Evolutionary conservation across 2,888 invertebrate genomes (phyloP), one percentile per base, ranked within the genome.

Genomic region (Cheilosia impressa): DNA sequence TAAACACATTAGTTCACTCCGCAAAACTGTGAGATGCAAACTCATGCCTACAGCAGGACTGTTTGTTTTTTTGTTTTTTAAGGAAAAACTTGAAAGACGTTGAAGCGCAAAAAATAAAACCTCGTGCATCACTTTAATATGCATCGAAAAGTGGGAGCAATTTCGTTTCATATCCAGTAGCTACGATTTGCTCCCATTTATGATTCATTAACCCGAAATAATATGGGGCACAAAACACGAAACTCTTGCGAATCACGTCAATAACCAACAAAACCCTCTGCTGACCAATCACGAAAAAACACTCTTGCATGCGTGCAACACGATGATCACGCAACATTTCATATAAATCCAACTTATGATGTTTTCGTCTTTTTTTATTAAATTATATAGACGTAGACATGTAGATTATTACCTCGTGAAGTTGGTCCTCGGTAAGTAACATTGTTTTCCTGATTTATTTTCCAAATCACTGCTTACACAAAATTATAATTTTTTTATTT

Each of bases 361-460:
- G 66, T 60, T 41, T 34, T 13, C 9, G 53, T 69, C 50, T 38
- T 58, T 55, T n/a, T 15, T 31, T 17, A n/a, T 13, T 10, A 19
- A 17, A 55, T 7, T 34, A 55, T 55, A 0, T 15, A 22, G 9
- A 38, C n/a, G 38, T 24, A 17, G 38, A 9, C 10, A 38, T 15
- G 27, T 58, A n/a, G 66, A 66, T 24, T 57, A 77, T 81, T 76
- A 92, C 92, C 92, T 92, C 92, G 87, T 91, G 90, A 87, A 91
- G 90, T 89, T 91, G 91, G 90, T 91, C 91, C 83, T 92, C 92
- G 4, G 91, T 90, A 65, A 92, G 89, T 65, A 92, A 88, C 92
- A 92, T 92, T 75, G 79, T 79, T 38, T 6, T 47, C 55, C 4
- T 0, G 17, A 17, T 55, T 9, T 47, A 41, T 27, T 65, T 34